Conservation (phyloP, 2,113 vertebrate genomes). For the Eptatretus burgeri region DNA sequence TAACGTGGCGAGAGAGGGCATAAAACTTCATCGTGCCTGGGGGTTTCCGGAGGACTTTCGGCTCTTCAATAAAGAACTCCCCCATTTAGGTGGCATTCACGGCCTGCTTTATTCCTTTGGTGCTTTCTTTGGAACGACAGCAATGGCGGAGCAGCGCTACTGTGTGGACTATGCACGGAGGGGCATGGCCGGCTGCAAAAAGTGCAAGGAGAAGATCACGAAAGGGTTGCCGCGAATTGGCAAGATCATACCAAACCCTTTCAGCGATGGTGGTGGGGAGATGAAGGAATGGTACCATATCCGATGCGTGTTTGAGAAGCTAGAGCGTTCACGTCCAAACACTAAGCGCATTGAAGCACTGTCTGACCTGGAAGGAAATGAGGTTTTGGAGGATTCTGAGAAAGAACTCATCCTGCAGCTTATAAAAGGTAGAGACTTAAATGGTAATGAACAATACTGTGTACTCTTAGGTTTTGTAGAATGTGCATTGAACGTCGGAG, state of each 20-base stretch:
- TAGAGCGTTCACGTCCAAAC: conserved; percentile 56
- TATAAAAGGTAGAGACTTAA: conserved; percentile 27
- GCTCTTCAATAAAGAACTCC: no score
- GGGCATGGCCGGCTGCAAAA: conserved; percentile 73
- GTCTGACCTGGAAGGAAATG: conserved; percentile 80
- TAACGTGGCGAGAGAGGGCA: no score
- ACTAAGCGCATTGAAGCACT: conserved; percentile 89
- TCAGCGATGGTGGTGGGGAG: conserved; percentile 69
- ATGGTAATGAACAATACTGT: neutral
- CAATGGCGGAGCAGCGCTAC: conserved; percentile 67
- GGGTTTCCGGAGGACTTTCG: no score
- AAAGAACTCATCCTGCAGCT: conserved; percentile 50
- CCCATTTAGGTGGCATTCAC: no score
- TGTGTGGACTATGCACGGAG: conserved; percentile 84
- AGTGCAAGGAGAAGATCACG: conserved; percentile 82
- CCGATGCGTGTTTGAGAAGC: conserved; percentile 86
- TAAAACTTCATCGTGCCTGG: no score
- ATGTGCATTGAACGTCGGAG: no score
- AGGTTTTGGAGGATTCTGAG: conserved; percentile 56
- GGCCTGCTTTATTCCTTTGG: no score
- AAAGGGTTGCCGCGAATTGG: conserved; percentile 69
- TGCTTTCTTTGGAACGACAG: conserved; percentile 10
- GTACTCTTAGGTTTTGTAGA: no score
- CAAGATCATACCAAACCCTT: conserved; percentile 78
- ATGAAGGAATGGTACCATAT: conserved; percentile 98